Evolutionary conservation across 92 coral and sea anemone genomes (phyloP), one percentile per base, ranked within the genome.

Genomic region (Porites cylindrica): DNA sequence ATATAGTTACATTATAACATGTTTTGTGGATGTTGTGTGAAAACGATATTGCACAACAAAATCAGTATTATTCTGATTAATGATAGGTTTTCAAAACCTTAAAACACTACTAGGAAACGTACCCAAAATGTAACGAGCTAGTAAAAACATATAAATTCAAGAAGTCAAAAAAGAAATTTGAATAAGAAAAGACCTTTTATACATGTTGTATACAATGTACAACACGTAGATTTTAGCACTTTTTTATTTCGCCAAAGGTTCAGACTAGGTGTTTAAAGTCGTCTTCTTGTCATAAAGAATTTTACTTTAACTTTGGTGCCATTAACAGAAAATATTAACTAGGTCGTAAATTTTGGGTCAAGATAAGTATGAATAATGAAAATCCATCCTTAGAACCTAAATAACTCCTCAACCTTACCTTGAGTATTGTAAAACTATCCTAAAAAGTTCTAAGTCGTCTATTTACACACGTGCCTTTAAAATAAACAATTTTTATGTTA

Each of bases 301-400:
- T 50, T 60, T 47, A 58, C 12, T 63, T 69, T 53, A 29, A n/a
- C 59, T 70, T 21, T 70, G 70, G 71, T 82, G 58, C 32, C 60
- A 71, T 71, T 56, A 26, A n/a, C 61, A 82, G 71, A 52, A 82
- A 82, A 70, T 70, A 82, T 82, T 82, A 54, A 82, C 70, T 60
- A 32, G 54, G 14, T 82, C 59, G 32, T 66, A 67, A 66, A 80
- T 66, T 52, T 80, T 51, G 17, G 6, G 47, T n/a, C 8, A 18
- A 52, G 23, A 64, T 51, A 66, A 59, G 43, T 47, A 82, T 18
- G 21, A 56, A 69, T 58, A 69, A 53, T 32, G 0, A 79, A 43
- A 70, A 8, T 2, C 53, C 69, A 52, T 51, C 10, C 76, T 52
- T 81, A 26, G 12, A 53, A 38, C 69, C 58, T 53, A 68, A 16